These are phyloP conservation scores for Raja brachyura DNA, from an alignment of 2,113 vertebrate genomes.

Conservation along the genomic window DNA sequence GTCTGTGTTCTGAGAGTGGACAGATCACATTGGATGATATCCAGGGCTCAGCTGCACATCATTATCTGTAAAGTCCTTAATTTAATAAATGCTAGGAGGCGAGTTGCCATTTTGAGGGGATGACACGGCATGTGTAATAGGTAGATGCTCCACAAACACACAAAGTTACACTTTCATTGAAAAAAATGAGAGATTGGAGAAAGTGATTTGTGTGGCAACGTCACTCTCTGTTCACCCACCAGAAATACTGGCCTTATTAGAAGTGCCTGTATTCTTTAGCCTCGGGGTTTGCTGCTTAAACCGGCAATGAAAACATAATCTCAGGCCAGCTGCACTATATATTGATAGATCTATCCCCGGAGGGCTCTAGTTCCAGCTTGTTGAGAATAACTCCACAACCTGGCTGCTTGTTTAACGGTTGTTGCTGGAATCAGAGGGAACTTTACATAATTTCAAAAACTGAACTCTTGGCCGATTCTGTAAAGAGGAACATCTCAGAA, in stretches of 20 bases:
- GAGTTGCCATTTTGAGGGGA: background rate
- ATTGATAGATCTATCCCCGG: background rate
- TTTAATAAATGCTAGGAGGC: too few relatives aligned
- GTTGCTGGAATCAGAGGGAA: background rate
- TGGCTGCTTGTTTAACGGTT: background rate
- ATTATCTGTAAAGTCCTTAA: background rate
- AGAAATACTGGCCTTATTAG: background rate
- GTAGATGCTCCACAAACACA: background rate
- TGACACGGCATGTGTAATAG: background rate
- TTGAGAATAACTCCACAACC: background rate
- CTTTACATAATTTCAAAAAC: background rate
- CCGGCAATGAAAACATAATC: constrained; percentile 7
- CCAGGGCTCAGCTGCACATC: background rate
- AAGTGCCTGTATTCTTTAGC: background rate
- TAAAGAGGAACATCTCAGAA: background rate
- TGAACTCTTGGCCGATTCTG: background rate
- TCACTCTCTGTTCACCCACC: background rate
- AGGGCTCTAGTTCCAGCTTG: background rate
- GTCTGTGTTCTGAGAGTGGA: background rate
- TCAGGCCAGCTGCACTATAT: background rate
- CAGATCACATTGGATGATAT: background rate
- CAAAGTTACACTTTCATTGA: background rate
- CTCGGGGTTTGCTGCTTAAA: background rate
- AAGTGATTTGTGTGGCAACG: too few relatives aligned
- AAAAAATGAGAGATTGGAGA: background rate